A percentile compares a stretch with the other conserved stretches of the same genome.
phyloP scores from a whole-genome alignment of 1,140 invertebrate genomes.

The Ganaspis sp. region DNA sequence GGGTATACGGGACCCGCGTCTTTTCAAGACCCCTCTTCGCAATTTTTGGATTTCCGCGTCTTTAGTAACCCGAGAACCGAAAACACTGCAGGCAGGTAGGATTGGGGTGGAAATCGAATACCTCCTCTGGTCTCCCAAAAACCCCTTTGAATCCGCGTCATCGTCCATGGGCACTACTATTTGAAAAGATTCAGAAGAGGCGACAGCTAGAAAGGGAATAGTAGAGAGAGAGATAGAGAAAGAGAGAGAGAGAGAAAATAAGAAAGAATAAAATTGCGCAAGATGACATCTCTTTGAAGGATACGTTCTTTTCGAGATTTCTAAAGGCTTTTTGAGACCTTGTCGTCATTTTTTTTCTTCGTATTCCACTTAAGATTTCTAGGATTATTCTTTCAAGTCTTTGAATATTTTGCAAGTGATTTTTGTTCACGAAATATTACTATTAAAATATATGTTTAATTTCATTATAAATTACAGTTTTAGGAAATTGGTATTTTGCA shows the following conservation, averaged over 20 bases:
- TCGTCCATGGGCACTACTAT: constrained; percentile 35
- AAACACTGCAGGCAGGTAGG: constrained; percentile 71
- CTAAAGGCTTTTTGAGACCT: constrained; percentile 27
- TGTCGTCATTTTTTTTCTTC: constrained; percentile 35
- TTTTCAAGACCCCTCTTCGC: constrained; percentile 62
- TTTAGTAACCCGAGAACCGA: constrained; percentile 75
- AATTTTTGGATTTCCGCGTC: constrained; percentile 75
- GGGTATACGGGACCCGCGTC: constrained; percentile 43
- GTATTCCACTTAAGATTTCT: constrained; percentile 30
- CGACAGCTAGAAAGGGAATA: constrained; percentile 47
- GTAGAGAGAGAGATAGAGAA: constrained; percentile 38
- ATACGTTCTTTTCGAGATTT: constrained; percentile 43
- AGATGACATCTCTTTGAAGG: constrained; percentile 69
- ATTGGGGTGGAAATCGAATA: constrained; percentile 55
- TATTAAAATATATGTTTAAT: too few species aligned
- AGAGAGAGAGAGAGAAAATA: constrained; percentile 43
- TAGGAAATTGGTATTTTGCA: too few species aligned
- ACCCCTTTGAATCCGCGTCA: constrained; percentile 67
- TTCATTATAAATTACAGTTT: too few species aligned
- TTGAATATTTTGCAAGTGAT: constrained; percentile 1
- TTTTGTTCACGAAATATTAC: too few species aligned
- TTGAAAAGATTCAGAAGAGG: constrained; percentile 41
- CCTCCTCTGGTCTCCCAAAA: constrained; percentile 45
- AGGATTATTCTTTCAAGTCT: background rate
- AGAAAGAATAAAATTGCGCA: constrained; percentile 66